Percentiles rank a stretch among this genome's conserved stretches.
Conservation (phyloP, 2,888 invertebrate genomes). For the Pandemis cinnamomeana region DNA sequence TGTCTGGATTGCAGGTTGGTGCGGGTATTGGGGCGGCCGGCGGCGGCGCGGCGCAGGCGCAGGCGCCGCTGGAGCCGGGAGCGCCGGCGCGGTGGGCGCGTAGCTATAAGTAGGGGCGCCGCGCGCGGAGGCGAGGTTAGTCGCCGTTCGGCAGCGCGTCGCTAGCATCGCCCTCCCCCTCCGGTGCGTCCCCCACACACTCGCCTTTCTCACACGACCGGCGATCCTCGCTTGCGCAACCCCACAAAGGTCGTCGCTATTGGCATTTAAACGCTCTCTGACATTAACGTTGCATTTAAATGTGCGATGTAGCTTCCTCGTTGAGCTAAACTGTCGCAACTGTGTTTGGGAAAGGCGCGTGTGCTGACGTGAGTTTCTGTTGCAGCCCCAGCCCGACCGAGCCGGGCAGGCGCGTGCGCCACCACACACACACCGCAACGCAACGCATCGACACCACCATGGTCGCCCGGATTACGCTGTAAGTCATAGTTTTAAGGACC, state of each 20-base stretch:
- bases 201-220: constrained; percentile 81
- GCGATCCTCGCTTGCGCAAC: constrained; percentile 82
- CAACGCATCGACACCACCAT: constrained; percentile 57
- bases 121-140: constrained; percentile 80
- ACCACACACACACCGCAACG: constrained; percentile 51
- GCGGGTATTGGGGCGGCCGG: neutral
- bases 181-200: constrained; percentile 70
- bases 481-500: constrained; percentile 56
- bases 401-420: constrained; percentile 64
- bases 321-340: constrained; percentile 82
- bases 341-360: constrained; percentile 80
- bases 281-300: constrained; percentile 83
- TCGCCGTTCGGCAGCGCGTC: constrained; percentile 81
- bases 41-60: constrained; percentile 36
- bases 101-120: constrained; percentile 83
- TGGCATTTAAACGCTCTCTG: constrained; percentile 84
- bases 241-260: constrained; percentile 80
- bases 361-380: constrained; percentile 80
- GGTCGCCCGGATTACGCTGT: constrained; percentile 76
- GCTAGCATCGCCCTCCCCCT: constrained; percentile 68
- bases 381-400: constrained; percentile 75
- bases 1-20: neutral
- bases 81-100: constrained; percentile 61
- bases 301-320: constrained; percentile 82
- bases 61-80: constrained; percentile 30